Percentiles rank a stretch among this genome's conserved stretches.
Conservation (phyloP, 2,888 invertebrate genomes). For the Drosophila bunnanda region DNA sequence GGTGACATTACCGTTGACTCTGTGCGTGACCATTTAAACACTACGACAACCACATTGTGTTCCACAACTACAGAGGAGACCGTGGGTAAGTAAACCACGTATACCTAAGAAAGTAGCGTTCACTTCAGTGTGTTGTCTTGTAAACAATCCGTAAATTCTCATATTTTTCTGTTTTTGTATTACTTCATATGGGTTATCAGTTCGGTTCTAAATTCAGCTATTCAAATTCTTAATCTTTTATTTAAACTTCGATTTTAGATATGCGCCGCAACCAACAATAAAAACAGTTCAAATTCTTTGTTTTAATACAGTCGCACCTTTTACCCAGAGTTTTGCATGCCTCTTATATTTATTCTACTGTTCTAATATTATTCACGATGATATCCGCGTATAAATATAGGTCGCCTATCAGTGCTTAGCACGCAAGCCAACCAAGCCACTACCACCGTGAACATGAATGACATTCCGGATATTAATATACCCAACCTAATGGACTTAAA, state of each 20-base stretch:
- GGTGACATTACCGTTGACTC: slow-evolving; percentile 98
- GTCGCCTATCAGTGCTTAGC: slow-evolving; percentile 84
- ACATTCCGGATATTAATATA: slow-evolving; percentile 82
- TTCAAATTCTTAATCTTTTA: slow-evolving; percentile 15
- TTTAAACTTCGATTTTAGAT: slow-evolving; percentile 61
- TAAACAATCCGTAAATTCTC: neutral
- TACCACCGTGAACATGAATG: slow-evolving; percentile 83
- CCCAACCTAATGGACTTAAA: slow-evolving; percentile 82
- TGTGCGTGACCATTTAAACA: slow-evolving; percentile 92
- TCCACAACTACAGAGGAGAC: slow-evolving; percentile 85
- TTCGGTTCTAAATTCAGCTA: neutral
- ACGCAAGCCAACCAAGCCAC: slow-evolving; percentile 84
- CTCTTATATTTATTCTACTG: neutral
- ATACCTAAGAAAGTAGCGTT: neutral
- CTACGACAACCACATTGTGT: slow-evolving; percentile 84
- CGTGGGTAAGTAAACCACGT: slow-evolving; percentile 77
- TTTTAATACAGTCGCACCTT: slow-evolving; percentile 14
- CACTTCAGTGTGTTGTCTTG: slow-evolving; percentile 15
- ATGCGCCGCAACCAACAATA: slow-evolving; percentile 41
- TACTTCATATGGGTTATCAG: slow-evolving; percentile 1
- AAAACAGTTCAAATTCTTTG: slow-evolving; percentile 13
- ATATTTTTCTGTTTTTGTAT: neutral
- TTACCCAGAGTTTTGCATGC: slow-evolving; percentile 4
- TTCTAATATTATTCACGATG: slow-evolving; percentile 5
- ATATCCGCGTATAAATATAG: slow-evolving; percentile 55